Percentiles rank a stretch among this genome's conserved stretches.
Conservation (phyloP, 2,888 invertebrate genomes). For the Drosophila kuntzei region DNA sequence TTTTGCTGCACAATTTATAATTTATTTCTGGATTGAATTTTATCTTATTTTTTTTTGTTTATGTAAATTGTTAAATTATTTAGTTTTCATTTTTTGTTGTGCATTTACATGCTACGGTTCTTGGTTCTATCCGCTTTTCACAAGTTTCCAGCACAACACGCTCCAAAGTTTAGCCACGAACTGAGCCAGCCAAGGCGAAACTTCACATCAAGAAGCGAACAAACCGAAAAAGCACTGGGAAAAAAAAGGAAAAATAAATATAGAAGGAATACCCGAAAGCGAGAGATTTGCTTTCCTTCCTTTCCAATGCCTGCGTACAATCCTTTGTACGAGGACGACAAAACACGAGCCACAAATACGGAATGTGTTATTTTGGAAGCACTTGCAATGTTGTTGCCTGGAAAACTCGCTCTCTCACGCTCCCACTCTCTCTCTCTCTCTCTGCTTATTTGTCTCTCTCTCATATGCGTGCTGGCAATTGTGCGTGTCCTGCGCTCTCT, state of each 20-base stretch:
- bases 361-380: slow-evolving; percentile 79
- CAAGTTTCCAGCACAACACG: slow-evolving; percentile 73
- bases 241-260: slow-evolving; percentile 19
- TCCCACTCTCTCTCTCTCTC: slow-evolving; percentile 1
- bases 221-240: slow-evolving; percentile 39
- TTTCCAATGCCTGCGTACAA: slow-evolving; percentile 73
- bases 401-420: slow-evolving; percentile 44
- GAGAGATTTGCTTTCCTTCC: slow-evolving; percentile 54
- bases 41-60: neutral
- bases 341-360: slow-evolving; percentile 28
- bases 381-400: slow-evolving; percentile 51
- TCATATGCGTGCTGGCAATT: slow-evolving; percentile 12
- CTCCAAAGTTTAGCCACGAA: slow-evolving; percentile 81
- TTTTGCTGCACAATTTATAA: neutral
- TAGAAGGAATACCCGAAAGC: slow-evolving; percentile 28
- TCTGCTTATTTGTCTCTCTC: slow-evolving; percentile 7
- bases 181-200: slow-evolving; percentile 60
- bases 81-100: slow-evolving; percentile 28
- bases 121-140: slow-evolving; percentile 52
- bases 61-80: slow-evolving; percentile 32
- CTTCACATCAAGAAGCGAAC: slow-evolving; percentile 55
- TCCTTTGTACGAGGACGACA: slow-evolving; percentile 64
- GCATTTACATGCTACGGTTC: slow-evolving; percentile 38
- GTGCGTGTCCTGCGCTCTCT: slow-evolving; percentile 57
- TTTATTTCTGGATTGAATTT: slow-evolving; percentile 6